Base-by-base conservation (phyloP, 30 jellyfish, hydroid and myxozoan genomes). In the Chrysaora quinquecirrha region DNA sequence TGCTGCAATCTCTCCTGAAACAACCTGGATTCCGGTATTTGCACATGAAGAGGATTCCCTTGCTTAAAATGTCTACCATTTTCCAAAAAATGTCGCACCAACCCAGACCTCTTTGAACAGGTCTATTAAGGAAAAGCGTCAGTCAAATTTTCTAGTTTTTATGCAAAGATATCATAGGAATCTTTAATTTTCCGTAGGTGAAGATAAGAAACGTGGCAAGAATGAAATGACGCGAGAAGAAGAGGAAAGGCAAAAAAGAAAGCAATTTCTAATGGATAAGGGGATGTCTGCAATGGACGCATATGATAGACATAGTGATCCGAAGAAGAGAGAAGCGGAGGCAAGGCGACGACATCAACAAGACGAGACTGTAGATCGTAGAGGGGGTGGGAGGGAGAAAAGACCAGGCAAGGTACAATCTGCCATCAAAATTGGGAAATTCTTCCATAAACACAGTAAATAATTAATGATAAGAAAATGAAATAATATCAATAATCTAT, bases 241-340 rank as follows among this genome's bases (percentile, higher is more conserved):
- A 11, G 78, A 34, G 24, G 92, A 82, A 43, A 33, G 85, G 38
- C 79, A 82, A 3, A 43, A 65, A 11, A 32, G 49, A 16, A 69
- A 56, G 28, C 85, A 50, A 48, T 68, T 81, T 2, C 16, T 82
- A 58, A 46, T 82, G 60, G 80, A 82, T 20, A 50, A 30, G 30
- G 70, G 92, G 22, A 32, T 82, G n/a, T 32, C 25, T 19, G 92
- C 85, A 23, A 71, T 70, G 18, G 92, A 82, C 49, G 25, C 71
- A 2, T 82, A 82, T 61, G 92, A 82, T 27, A 69, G 80, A 1
- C 92, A 82, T 38, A 9, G 80, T 0, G 92, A 82, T 47, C 92
- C 92, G 32, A 82, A 82, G 85, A 82, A 69, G 74, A 82, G 92
- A 70, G 92, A 82, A 56, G 86, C 92, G 35, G 92, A 82, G 60